These are phyloP conservation scores for Branchipolynoe longqiensis DNA, from an alignment of 2,888 invertebrate genomes.

Conservation along the genomic window DNA sequence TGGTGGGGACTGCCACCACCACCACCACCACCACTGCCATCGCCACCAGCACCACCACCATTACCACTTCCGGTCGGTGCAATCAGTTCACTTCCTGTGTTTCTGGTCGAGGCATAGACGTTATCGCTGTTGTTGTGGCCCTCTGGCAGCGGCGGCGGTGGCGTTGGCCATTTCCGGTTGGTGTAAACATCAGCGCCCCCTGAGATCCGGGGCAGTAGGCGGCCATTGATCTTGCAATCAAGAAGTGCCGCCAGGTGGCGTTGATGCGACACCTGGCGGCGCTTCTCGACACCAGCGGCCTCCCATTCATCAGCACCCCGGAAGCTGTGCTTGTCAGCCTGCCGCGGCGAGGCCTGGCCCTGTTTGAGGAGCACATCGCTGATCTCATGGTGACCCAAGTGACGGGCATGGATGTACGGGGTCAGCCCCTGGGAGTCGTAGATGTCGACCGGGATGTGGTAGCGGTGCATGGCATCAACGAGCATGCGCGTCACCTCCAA, in stretches of 20 bases:
- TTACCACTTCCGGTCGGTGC: neutral
- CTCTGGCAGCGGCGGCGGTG: neutral
- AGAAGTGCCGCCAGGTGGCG: neutral
- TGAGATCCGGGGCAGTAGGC: neutral
- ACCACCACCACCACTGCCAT: neutral
- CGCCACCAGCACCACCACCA: neutral
- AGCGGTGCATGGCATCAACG: slow-evolving; percentile 71
- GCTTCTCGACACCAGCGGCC: slow-evolving; percentile 42
- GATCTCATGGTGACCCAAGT: slow-evolving; percentile 73
- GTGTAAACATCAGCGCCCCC: neutral
- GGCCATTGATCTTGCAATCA: slow-evolving; percentile 48
- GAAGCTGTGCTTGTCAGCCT: slow-evolving; percentile 68
- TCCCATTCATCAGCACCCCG: slow-evolving; percentile 49
- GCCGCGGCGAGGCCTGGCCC: slow-evolving; percentile 71
- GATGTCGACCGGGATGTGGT: slow-evolving; percentile 75
- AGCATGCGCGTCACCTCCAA: slow-evolving; percentile 70
- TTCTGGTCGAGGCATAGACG: no score
- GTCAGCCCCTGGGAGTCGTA: slow-evolving; percentile 76
- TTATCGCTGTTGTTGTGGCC: neutral
- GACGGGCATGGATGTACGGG: slow-evolving; percentile 76
- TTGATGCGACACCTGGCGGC: neutral
- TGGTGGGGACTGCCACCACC: neutral
- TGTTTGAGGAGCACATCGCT: slow-evolving; percentile 70
- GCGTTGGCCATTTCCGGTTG: neutral
- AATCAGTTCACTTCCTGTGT: neutral